These are phyloP conservation scores for Myanophis thanlyinensis DNA, from an alignment of 2,113 vertebrate species.

Conservation along the genomic window DNA sequence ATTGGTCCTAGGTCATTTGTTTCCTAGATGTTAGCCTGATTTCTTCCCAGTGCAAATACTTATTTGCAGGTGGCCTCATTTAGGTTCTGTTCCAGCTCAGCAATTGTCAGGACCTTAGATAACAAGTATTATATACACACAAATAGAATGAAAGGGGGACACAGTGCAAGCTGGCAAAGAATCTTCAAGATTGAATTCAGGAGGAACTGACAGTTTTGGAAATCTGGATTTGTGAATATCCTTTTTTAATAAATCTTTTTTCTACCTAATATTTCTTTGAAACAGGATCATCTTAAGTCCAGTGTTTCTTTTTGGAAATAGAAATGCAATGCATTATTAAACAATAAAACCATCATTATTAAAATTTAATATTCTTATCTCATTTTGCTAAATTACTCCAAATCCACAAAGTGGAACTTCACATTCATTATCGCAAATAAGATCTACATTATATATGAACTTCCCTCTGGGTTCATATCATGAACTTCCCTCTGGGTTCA, in stretches of 20 bases:
- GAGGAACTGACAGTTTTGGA: not conserved
- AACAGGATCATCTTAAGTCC: not conserved
- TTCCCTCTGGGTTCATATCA: not conserved
- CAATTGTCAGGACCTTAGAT: not conserved
- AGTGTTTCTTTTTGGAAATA: not conserved
- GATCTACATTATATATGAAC: not conserved
- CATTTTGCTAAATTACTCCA: not conserved
- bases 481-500: not conserved
- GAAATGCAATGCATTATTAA: not conserved
- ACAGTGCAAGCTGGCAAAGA: not conserved
- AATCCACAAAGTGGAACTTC: not conserved
- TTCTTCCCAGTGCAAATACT: not conserved
- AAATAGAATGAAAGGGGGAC: not conserved
- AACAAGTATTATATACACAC: not conserved
- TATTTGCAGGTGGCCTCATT: not conserved
- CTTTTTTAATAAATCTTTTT: not conserved
- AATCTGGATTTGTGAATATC: not conserved
- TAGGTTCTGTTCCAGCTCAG: not conserved
- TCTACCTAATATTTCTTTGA: not conserved
- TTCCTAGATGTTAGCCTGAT: not conserved
- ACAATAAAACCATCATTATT: not conserved
- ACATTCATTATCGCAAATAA: not conserved
- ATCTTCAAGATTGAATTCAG: not conserved
- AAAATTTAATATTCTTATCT: not conserved
- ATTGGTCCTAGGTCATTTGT: not conserved